Base-by-base conservation (phyloP, 2,113 vertebrate genomes). In the Lepisosteus osseus region DNA sequence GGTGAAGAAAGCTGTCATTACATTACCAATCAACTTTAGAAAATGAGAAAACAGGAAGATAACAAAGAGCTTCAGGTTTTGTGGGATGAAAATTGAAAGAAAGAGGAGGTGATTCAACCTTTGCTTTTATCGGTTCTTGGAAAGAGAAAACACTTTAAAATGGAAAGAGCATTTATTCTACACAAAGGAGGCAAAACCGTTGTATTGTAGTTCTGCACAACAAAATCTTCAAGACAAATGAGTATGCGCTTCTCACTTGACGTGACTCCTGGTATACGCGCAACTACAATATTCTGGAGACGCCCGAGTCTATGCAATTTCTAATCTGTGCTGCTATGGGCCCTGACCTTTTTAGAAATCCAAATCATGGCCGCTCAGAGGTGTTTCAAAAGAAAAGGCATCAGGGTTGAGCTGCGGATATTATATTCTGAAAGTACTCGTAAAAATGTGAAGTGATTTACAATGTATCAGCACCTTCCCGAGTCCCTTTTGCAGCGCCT, bases 401-500 rank as follows among this genome's bases (percentile, higher is more conserved):
- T 79, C 76, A 61, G 81, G 84, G 81, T 87, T 91, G 85, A 86
- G 78, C 54, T 77, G 69, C 78, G 85, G 85, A 86, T 90, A 89
- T 86, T 90, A 84, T 86, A 77, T 84, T 88, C 82, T 44, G 77
- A 85, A 87, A 87, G 87, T 85, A 86, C 82, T 84, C 74, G 82
- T 89, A 86, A 90, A 51, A 51, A 51, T 51, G 47, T 51, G 47
- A 51, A 9, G 90, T 90, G 83, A 91, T 91, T 89, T 89, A 90
- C 87, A 87, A 90, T 87, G 83, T 85, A 90, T 81, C 79, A 74
- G 73, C 77, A 78, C 74, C 77, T 68, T 13, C 78, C 72, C 71
- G 82, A 78, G 78, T 79, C 76, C 82, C 79, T 72, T 81, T 76
- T 43, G n/a, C 67, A 84, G 81, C 75, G 84, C 83, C 80, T 79